These are phyloP conservation scores for Tubiluchus corallicola DNA, from an alignment of 2,888 invertebrate genomes.

Conservation along the genomic window DNA sequence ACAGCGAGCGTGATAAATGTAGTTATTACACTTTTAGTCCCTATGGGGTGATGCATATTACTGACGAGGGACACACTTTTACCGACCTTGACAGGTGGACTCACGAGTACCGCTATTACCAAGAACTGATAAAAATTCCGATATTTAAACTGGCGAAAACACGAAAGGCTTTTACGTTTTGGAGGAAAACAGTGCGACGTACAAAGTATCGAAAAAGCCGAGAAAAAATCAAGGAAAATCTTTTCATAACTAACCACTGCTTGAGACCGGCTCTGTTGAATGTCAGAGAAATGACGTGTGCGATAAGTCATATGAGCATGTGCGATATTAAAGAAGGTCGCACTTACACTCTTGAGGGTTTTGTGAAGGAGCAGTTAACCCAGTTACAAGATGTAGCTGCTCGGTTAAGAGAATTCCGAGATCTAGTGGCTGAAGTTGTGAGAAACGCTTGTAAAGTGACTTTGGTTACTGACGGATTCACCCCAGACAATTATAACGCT, in stretches of 20 bases:
- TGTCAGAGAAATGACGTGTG: conserved; percentile 38
- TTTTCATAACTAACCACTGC: conserved; percentile 52
- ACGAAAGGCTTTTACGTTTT: conserved; percentile 52
- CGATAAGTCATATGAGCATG: conserved; percentile 31
- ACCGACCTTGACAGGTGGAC: conserved; percentile 60
- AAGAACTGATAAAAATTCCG: conserved; percentile 44
- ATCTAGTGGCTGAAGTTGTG: conserved; percentile 39
- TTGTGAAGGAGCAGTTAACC: conserved; percentile 26
- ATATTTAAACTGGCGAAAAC: conserved; percentile 29
- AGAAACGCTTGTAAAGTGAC: conserved; percentile 54
- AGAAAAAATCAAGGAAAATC: conserved; percentile 41
- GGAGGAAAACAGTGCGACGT: conserved; percentile 51
- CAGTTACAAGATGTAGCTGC: conserved; percentile 29
- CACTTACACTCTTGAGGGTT: conserved; percentile 27
- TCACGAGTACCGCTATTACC: conserved; percentile 57
- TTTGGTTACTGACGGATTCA: conserved; percentile 53
- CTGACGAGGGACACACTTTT: conserved; percentile 48
- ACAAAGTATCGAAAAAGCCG: conserved; percentile 44
- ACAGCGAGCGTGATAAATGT: conserved; percentile 44
- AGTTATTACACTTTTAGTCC: conserved; percentile 63
- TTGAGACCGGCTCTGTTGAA: conserved; percentile 49
- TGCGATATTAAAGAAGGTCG: conserved; percentile 29
- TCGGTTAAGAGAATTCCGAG: conserved; percentile 26
- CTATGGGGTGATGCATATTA: conserved; percentile 54
- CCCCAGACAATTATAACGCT: conserved; percentile 45